These are phyloP conservation scores for Elephantulus edwardii DNA, from an alignment of 2,113 vertebrate species.

Conservation along the genomic window DNA sequence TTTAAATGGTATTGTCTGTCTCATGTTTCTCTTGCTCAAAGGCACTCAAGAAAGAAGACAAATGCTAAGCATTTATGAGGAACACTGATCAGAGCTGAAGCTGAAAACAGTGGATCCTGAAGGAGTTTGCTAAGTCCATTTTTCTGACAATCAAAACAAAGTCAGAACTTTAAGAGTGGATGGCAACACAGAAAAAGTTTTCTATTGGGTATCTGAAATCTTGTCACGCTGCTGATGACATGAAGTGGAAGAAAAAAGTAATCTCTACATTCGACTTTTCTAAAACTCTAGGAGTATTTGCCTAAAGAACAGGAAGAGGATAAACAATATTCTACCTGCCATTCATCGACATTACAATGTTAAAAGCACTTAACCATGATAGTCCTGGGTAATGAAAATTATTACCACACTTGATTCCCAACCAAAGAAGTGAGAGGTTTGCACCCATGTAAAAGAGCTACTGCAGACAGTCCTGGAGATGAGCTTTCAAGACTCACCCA, in stretches of 20 bases:
- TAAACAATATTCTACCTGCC: not conserved
- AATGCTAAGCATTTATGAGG: not conserved
- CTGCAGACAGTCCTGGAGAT: not conserved
- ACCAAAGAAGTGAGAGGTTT: not conserved
- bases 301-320: not conserved
- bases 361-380: too few species aligned
- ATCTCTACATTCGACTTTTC: not conserved
- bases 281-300: not conserved
- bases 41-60: not conserved
- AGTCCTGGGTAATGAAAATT: not conserved
- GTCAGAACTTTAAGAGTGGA: not conserved
- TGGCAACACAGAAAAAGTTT: accelerated
- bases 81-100: not conserved
- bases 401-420: not conserved
- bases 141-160: not conserved
- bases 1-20: not conserved
- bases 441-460: not conserved
- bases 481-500: not conserved
- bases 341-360: not conserved
- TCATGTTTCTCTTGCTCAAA: not conserved
- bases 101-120: not conserved
- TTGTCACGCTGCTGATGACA: not conserved
- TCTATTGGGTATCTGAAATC: not conserved
- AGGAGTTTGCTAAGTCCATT: not conserved
- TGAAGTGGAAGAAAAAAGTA: not conserved